Conservation (phyloP, 2,113 vertebrate species). For the Chunga burmeisteri region DNA sequence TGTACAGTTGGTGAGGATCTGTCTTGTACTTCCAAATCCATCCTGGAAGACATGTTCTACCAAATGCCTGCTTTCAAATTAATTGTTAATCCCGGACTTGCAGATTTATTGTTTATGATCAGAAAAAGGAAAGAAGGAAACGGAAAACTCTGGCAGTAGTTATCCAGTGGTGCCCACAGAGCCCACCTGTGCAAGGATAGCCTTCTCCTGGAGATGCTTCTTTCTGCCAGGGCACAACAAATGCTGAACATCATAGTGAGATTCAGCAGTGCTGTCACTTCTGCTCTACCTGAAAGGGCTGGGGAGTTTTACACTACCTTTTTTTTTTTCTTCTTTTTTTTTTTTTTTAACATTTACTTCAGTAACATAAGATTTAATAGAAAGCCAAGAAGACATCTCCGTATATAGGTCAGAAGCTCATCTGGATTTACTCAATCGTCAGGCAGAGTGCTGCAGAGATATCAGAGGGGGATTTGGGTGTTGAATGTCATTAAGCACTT, state of each 20-base stretch:
- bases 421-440: neutral
- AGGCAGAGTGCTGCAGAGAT: neutral
- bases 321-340: neutral
- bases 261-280: neutral
- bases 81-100: neutral
- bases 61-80: neutral
- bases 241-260: neutral
- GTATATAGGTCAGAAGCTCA: neutral
- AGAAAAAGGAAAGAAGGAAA: neutral
- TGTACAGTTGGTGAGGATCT: neutral
- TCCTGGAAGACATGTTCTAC: neutral
- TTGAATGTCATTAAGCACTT: neutral
- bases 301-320: neutral
- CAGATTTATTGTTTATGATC: neutral
- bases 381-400: neutral
- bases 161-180: neutral
- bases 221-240: neutral
- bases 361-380: neutral
- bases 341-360: neutral
- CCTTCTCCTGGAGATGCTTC: neutral
- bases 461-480: neutral
- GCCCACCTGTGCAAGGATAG: too few species aligned
- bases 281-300: neutral
- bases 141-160: neutral
- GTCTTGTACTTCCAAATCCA: neutral